These are phyloP conservation scores for Elanus axillaris DNA, from an alignment of 2,113 vertebrate genomes.

Conservation along the genomic window DNA sequence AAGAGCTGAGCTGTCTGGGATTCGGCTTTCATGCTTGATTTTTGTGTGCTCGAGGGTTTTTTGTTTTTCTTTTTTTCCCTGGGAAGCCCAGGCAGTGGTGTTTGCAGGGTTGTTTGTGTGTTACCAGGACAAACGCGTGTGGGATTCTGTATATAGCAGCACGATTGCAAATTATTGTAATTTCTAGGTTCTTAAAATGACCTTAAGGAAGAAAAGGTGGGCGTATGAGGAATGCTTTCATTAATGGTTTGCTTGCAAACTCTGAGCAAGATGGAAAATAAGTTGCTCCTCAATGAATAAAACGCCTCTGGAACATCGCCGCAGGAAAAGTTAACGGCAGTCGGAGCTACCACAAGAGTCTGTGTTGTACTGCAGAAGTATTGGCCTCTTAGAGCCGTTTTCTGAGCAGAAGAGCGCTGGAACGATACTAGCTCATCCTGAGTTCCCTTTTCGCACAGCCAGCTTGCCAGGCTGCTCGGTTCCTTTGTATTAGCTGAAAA, in stretches of 20 bases:
- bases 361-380: background rate
- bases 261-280: background rate
- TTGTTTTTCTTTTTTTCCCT: no score
- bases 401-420: fast-evolving
- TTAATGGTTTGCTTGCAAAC: background rate
- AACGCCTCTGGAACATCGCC: background rate
- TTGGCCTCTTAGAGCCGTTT: fast-evolving
- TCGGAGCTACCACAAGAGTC: fast-evolving
- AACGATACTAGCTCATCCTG: background rate
- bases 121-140: background rate
- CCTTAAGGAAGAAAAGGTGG: background rate
- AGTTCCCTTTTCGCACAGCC: background rate
- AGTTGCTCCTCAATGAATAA: background rate
- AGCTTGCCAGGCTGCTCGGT: background rate
- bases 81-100: background rate
- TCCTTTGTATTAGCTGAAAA: background rate
- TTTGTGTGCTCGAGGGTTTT: background rate
- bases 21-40: background rate
- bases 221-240: background rate
- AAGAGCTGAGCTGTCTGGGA: background rate
- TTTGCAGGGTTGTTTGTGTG: background rate
- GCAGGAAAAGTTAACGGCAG: fast-evolving
- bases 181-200: background rate
- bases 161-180: background rate
- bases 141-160: background rate